Base-by-base conservation (phyloP, 1,140 invertebrate genomes). In the Halesus radiatus region DNA sequence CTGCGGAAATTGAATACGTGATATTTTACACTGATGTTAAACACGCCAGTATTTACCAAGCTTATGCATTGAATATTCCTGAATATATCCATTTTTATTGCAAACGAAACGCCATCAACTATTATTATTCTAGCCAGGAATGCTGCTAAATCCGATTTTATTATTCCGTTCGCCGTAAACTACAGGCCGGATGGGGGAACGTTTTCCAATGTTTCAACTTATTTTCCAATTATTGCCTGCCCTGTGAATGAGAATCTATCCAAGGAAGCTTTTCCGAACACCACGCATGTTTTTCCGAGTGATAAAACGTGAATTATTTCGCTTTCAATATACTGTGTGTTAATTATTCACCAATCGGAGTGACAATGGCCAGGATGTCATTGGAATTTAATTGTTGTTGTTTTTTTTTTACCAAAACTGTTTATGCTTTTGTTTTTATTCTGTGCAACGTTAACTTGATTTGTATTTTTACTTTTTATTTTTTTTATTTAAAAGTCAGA, bases 171-270 rank as follows among this genome's bases (percentile, higher is more conserved):
- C n/a, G 29, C 26, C 64, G 29, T 45, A 68, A 45, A 68, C 26
- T 18, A 22, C 26, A 45, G 64, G 10, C 16, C 64, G 16, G 50
- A 68, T 37, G 64, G 64, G 64, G 32, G n/a, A 68, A 45, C 32
- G 32, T 16, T 68, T 68, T 68, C 64, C 64, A 68, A 68, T 68
- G 37, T 68, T 68, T 68, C 64, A 68, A 68, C 64, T 68, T 22
- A 68, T 68, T 68, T 68, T 68, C 64, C 64, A 68, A 68, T 68
- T 68, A 68, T 68, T 68, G 64, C 37, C 64, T 18, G 64, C 29
- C 20, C 37, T 68, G 26, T 68, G 64, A 68, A 68, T 50, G 20
- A 32, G 20, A 37, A 68, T 45, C 32, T 45, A 32, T 18, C 3
- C 20, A 32, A 45, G 3, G 64, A n/a, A 0, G 26, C 64, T 68